Conservation (phyloP, 2,797 vertebrate genomes). For the Parauchenoglanis ngamensis region DNA sequence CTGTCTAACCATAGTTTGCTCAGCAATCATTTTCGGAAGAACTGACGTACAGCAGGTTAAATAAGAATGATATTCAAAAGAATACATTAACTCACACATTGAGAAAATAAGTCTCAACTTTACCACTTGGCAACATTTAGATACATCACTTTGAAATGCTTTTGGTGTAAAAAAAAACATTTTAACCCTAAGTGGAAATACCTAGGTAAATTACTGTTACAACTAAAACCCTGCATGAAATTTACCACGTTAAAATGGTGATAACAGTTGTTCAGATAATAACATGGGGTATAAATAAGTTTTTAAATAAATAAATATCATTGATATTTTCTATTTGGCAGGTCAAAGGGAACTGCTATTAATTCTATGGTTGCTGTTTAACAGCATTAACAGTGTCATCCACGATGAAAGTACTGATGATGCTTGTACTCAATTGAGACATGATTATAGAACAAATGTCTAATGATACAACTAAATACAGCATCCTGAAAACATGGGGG, state of each 20-base stretch:
- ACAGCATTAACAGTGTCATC: constrained; percentile 53
- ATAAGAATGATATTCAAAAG: constrained; percentile 50
- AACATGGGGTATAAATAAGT: constrained; percentile 55
- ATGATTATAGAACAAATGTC: constrained; percentile 34
- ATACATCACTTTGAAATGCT: constrained; percentile 51
- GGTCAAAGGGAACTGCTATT: constrained; percentile 37
- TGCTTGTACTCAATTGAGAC: constrained; percentile 39
- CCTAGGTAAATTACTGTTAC: constrained; percentile 43
- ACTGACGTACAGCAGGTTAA: constrained; percentile 44
- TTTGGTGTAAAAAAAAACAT: constrained; percentile 47
- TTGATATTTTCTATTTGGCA: constrained; percentile 50
- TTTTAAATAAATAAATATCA: constrained; percentile 61
- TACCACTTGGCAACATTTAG: constrained; percentile 43
- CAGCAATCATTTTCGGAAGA: constrained; percentile 42
- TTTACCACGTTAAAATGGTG: constrained; percentile 51
- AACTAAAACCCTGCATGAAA: constrained; percentile 52
- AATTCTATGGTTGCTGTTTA: constrained; percentile 44
- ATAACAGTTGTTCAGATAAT: constrained; percentile 42
- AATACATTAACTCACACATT: constrained; percentile 50
- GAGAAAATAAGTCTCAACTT: constrained; percentile 45
- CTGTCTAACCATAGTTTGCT: constrained; percentile 24
- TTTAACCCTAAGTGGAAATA: constrained; percentile 45
- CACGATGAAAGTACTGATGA: constrained; percentile 35
- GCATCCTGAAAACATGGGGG: constrained; percentile 45
- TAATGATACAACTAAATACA: constrained; percentile 26